Evolutionary conservation across 2,888 invertebrate genomes (phyloP).

Genomic region (Hirudinaria manillensis): DNA sequence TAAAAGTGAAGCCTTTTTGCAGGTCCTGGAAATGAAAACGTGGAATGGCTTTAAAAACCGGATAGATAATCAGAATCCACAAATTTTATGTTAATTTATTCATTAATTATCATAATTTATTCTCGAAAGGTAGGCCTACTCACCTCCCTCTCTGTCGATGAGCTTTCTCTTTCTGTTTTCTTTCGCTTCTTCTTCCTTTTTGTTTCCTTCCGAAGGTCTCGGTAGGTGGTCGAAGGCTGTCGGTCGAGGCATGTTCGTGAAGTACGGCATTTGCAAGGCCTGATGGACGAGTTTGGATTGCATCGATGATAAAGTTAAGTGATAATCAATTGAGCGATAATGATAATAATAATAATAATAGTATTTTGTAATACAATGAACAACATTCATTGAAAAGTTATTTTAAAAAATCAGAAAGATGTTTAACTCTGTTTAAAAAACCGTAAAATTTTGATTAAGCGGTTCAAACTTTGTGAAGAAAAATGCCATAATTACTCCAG

Average conservation of each 20-base stretch:
- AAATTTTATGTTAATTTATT: background rate
- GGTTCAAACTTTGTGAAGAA: no score
- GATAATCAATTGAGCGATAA: background rate
- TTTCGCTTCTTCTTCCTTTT: constrained; percentile 58
- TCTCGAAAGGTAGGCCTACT: background rate
- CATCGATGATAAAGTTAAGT: background rate
- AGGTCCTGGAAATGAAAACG: constrained; percentile 15
- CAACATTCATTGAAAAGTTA: background rate
- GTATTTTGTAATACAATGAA: background rate
- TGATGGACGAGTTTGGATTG: constrained; percentile 38
- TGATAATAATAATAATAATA: background rate
- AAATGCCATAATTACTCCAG: no score
- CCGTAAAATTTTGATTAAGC: no score
- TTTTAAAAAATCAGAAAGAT: background rate
- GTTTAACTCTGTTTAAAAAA: background rate
- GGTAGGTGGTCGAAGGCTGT: constrained; percentile 77
- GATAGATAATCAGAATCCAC: background rate
- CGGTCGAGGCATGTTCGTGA: constrained; percentile 82
- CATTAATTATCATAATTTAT: background rate
- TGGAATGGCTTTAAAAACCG: background rate
- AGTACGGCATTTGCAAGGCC: constrained; percentile 81
- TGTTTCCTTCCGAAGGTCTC: constrained; percentile 53
- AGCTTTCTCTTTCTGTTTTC: constrained; percentile 73
- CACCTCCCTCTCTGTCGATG: constrained; percentile 37
- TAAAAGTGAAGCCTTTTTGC: constrained; percentile 21